phyloP scores from a whole-genome alignment of 2,113 vertebrate genomes.

The Nicator chloris region DNA sequence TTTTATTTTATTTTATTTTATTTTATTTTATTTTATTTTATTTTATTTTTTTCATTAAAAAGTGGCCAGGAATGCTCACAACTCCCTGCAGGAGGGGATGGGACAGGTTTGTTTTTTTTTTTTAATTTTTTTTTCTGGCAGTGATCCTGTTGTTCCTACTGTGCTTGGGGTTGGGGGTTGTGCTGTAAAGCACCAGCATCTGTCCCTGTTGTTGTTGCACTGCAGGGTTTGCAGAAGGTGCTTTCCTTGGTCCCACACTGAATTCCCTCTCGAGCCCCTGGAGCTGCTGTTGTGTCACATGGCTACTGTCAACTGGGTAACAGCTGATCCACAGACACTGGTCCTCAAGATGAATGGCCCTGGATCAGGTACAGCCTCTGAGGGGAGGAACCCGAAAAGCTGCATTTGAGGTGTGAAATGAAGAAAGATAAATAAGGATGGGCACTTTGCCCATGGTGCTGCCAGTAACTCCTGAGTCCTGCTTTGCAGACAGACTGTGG shows the following conservation, averaged over 20 bases:
- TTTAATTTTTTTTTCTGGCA: background rate
- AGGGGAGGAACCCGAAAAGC: background rate
- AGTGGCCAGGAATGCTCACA: background rate
- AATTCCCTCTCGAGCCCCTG: background rate
- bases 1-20: background rate
- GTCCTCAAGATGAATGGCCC: conserved; percentile 22
- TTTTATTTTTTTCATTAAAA: background rate
- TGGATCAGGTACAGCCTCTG: background rate
- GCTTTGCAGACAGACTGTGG: background rate
- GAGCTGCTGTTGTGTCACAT: background rate
- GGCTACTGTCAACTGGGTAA: background rate
- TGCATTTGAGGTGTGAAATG: background rate
- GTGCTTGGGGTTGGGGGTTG: background rate
- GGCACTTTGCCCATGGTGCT: background rate
- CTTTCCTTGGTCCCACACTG: background rate
- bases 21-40: background rate
- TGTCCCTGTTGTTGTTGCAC: background rate
- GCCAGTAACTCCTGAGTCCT: background rate
- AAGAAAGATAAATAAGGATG: background rate
- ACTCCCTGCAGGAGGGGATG: background rate
- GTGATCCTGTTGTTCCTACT: background rate
- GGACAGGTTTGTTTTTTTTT: background rate
- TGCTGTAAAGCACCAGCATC: background rate
- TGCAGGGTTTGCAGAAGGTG: background rate
- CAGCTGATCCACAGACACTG: conserved; percentile 32